Conservation (phyloP, 2,888 invertebrate species). For the Busseola fusca region DNA sequence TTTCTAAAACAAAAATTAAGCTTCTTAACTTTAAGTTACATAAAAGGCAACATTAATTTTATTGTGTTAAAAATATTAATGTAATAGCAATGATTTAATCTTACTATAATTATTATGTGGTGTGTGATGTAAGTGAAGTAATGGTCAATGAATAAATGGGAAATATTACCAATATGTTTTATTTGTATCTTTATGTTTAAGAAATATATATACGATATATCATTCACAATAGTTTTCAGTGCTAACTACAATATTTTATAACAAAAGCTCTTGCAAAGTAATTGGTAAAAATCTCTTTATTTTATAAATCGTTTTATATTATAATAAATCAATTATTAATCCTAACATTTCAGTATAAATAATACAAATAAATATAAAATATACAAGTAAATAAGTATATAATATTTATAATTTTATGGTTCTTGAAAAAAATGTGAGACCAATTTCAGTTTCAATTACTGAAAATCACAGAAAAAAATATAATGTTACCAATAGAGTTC, state of each 20-base stretch:
- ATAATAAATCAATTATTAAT: not conserved
- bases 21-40: slow-evolving; percentile 43
- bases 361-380: slow-evolving; percentile 1
- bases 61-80: slow-evolving; percentile 42
- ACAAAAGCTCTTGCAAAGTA: not conserved
- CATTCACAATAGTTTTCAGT: not conserved
- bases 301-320: slow-evolving; percentile 1
- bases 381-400: not conserved
- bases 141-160: slow-evolving; percentile 70
- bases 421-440: not conserved
- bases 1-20: slow-evolving; percentile 25
- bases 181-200: slow-evolving; percentile 27
- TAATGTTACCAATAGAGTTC: not conserved
- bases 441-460: not conserved
- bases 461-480: not conserved
- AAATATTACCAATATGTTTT: slow-evolving; percentile 59
- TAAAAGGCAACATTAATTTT: slow-evolving; percentile 48
- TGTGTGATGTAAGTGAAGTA: slow-evolving; percentile 67
- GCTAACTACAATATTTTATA: slow-evolving; percentile 28
- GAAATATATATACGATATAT: not conserved
- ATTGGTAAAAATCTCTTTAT: not conserved
- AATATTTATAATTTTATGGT: no score
- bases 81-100: slow-evolving; percentile 52
- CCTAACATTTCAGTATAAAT: not conserved
- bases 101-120: slow-evolving; percentile 53